phyloP scores from a whole-genome alignment of 2,113 vertebrate genomes.

The Vulpes lagopus region DNA sequence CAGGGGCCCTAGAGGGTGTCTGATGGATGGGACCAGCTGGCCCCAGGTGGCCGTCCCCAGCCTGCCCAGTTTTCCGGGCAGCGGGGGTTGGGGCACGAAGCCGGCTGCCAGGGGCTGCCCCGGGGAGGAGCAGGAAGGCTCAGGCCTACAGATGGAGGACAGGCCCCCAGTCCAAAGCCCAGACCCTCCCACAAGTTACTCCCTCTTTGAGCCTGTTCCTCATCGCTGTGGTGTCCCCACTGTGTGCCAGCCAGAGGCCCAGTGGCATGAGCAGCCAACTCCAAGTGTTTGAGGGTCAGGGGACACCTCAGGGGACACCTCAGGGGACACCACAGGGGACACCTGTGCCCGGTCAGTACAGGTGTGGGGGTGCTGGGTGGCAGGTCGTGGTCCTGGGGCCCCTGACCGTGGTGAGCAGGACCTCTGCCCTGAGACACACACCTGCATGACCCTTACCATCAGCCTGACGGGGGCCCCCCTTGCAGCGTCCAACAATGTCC shows the following conservation, averaged over 20 bases:
- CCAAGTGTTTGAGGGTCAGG: background rate
- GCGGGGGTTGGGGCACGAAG: background rate
- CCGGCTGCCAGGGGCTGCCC: background rate
- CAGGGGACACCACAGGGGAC: too few species aligned
- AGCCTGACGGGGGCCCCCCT: background rate
- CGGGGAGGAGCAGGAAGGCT: background rate
- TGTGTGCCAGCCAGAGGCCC: background rate
- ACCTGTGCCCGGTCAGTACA: accelerated
- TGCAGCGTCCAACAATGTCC: accelerated
- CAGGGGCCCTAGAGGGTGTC: background rate
- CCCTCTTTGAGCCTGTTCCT: background rate
- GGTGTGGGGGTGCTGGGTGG: too few species aligned
- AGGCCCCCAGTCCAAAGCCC: background rate
- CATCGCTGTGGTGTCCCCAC: accelerated
- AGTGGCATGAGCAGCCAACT: background rate
- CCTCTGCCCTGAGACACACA: background rate
- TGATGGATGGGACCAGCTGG: background rate
- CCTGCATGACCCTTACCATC: accelerated
- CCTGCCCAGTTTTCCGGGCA: background rate
- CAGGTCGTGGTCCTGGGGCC: background rate
- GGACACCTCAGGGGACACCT: background rate
- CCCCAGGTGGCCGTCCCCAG: background rate
- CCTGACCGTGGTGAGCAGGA: background rate
- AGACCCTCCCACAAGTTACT: background rate
- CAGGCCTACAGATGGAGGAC: background rate